Percentiles rank a stretch among this genome's conserved stretches.
These are phyloP conservation scores for Anoplius nigerrimus DNA, from an alignment of 2,888 invertebrate species.

Conservation along the genomic window DNA sequence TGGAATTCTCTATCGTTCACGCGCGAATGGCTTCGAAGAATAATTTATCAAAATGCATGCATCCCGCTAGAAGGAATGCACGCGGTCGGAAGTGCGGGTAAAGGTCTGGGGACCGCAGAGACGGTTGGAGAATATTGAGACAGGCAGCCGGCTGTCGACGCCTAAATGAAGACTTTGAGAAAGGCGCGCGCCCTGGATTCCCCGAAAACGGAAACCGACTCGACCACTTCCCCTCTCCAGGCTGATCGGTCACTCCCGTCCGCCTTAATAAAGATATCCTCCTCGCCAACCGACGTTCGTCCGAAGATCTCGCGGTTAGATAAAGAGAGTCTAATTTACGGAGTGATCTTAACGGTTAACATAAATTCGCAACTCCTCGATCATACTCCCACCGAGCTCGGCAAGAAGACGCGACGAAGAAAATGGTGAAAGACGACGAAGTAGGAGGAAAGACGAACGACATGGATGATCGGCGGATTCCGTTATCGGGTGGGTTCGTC, in stretches of 20 bases:
- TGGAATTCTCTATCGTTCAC: no score
- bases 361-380: constrained; percentile 46
- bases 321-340: constrained; percentile 59
- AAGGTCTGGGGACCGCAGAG: no score
- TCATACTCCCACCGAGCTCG: constrained; percentile 25
- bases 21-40: no score
- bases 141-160: no score
- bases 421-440: constrained; percentile 1
- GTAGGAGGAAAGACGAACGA: constrained; percentile 16
- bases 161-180: background rate
- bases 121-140: no score
- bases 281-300: constrained; percentile 39
- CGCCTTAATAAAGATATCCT: constrained; percentile 62
- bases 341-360: constrained; percentile 49
- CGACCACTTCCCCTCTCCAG: constrained; percentile 33
- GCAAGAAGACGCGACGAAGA: background rate
- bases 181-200: constrained; percentile 8
- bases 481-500: constrained; percentile 34
- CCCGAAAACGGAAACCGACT: constrained; percentile 41
- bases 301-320: constrained; percentile 51
- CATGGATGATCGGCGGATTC: constrained; percentile 11
- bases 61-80: no score
- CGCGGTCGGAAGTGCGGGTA: no score
- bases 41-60: no score
- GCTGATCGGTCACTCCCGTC: background rate